Conservation (phyloP, 2,113 vertebrate genomes). For the Paratilapia polleni region DNA sequence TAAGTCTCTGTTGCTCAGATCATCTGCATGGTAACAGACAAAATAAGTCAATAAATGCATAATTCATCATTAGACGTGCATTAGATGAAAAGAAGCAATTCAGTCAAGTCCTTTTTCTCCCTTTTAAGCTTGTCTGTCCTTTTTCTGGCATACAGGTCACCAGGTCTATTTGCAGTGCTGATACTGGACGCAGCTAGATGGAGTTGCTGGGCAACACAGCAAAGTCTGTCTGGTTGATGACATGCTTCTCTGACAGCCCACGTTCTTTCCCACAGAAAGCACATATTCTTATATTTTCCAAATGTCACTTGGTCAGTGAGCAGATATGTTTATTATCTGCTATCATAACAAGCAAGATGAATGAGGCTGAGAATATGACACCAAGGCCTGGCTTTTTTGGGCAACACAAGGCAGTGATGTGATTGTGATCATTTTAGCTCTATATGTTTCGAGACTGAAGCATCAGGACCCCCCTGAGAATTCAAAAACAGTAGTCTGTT, state of each 20-base stretch:
- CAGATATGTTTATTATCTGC: constrained; percentile 62
- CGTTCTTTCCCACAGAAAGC: constrained; percentile 80
- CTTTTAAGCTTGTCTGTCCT: constrained; percentile 18
- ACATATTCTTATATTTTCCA: constrained; percentile 72
- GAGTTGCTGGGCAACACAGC: constrained; percentile 69
- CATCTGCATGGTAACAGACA: constrained; percentile 64
- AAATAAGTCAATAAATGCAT: constrained; percentile 27
- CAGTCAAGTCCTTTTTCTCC: background rate
- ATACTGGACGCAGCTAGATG: constrained; percentile 56
- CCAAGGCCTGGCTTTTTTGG: constrained; percentile 46
- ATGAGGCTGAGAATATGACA: constrained; percentile 71
- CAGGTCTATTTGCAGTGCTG: constrained; percentile 59
- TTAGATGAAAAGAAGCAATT: constrained; percentile 10
- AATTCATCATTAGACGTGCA: constrained; percentile 3
- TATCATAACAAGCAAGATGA: constrained; percentile 72
- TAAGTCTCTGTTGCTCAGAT: constrained; percentile 61
- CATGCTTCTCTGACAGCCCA: constrained; percentile 72
- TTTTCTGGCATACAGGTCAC: constrained; percentile 30
- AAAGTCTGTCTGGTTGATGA: constrained; percentile 66
- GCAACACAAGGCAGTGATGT: constrained; percentile 24
- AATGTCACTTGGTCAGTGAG: constrained; percentile 66
- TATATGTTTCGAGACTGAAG: constrained; percentile 29
- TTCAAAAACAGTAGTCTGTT: constrained; percentile 52
- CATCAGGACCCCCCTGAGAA: background rate
- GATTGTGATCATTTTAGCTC: constrained; percentile 36